phyloP scores from a whole-genome alignment of 2,888 invertebrate species.

The Nephrotoma appendiculata region DNA sequence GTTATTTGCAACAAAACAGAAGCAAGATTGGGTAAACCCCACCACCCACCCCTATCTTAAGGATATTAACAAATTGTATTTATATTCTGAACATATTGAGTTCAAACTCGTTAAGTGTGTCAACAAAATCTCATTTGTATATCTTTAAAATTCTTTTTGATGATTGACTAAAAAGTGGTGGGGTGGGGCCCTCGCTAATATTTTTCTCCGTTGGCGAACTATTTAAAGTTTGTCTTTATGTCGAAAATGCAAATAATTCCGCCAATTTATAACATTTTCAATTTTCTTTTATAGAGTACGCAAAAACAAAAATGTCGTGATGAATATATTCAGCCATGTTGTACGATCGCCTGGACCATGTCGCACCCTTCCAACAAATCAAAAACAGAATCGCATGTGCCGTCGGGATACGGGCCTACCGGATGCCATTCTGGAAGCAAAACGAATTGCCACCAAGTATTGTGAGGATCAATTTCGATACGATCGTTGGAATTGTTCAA shows the following conservation, averaged over 20 bases:
- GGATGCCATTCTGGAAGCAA: slow-evolving; percentile 39
- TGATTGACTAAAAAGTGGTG: no score
- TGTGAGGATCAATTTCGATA: slow-evolving; percentile 52
- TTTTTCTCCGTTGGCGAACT: background rate
- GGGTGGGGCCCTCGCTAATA: no score
- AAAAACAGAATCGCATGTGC: slow-evolving; percentile 48
- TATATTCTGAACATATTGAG: no score
- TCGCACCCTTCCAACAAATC: slow-evolving; percentile 40
- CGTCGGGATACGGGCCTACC: slow-evolving; percentile 40
- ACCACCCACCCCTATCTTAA: no score
- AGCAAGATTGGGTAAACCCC: no score
- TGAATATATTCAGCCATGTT: slow-evolving; percentile 30
- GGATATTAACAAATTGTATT: no score
- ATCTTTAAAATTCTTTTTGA: no score
- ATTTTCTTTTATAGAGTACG: slow-evolving; percentile 23
- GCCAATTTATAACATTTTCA: background rate
- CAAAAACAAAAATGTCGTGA: slow-evolving; percentile 30
- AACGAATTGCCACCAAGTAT: slow-evolving; percentile 41
- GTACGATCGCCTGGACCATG: slow-evolving; percentile 37
- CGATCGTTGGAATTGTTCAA: slow-evolving; percentile 57
- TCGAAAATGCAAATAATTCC: background rate
- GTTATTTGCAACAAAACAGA: no score
- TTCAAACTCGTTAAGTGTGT: no score
- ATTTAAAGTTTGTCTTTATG: no score
- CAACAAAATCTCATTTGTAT: no score